Base-by-base conservation (phyloP, 2,113 vertebrate genomes). In the Rhodinocichla rosea region DNA sequence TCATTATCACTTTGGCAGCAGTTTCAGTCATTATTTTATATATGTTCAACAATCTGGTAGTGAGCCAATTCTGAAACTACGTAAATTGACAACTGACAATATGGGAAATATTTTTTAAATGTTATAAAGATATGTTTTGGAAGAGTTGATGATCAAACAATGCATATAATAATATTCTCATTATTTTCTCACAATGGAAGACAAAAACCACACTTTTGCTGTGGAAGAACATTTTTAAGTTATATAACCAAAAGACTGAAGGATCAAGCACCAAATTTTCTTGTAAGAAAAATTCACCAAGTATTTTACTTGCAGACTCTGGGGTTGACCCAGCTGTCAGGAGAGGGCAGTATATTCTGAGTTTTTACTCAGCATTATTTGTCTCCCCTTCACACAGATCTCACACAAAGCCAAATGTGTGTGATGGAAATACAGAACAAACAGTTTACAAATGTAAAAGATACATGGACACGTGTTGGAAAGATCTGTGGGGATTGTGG, bases 1-100 rank as follows among this genome's bases (percentile, higher is more conserved):
- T 96, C 67, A 32, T 96, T 96, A 95, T 69, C 86, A 45, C 90
- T 94, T 88, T 85, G 80, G 76, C 93, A 97, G 89, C 73, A 90
- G 28, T 80, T 92, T 87, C 59, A 69, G 76, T 82, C 80, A 94
- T 40, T 32, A 87, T 52, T 63, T 82, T 49, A 78, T 53, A 18
- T 33, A 79, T 81, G 47, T 67, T 92, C 78, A 93, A 42, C 47
- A 79, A 52, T 26, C 64, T 78, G 69, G 35, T 59, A 67, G 6
- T 2, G n/a, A 97, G 78, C 65, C 94, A 94, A 74, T 79, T 50
- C 87, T 81, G 55, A 94, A 87, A 10, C 40, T 16, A 59, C 81
- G 84, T 83, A 89, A 94, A 96, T 32, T 89, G 57, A 62, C 56
- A 91, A 71, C 40, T 83, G 94, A 62, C 44, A 93, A 55, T 32